Evolutionary conservation across 2,888 invertebrate genomes (phyloP).

Genomic region (Molorchus minor): DNA sequence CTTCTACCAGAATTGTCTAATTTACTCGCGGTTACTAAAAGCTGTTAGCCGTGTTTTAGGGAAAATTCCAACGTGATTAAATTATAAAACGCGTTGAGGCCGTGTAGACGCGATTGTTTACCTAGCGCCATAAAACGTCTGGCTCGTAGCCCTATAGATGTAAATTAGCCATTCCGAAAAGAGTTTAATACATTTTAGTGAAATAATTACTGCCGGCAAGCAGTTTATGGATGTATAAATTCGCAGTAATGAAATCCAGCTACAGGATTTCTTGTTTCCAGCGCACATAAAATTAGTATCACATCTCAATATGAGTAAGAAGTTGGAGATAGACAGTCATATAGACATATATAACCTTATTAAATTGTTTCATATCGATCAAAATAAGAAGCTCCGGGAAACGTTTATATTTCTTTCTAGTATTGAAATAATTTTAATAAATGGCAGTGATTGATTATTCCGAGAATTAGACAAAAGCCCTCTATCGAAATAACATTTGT

Average conservation of each 20-base stretch:
- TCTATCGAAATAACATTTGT: too few species aligned
- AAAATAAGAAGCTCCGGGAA: too few species aligned
- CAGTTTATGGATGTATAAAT: constrained; percentile 10
- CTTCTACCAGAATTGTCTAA: too few species aligned
- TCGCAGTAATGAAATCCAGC: constrained; percentile 1
- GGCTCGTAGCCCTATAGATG: neutral
- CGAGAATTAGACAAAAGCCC: too few species aligned
- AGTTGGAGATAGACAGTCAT: too few species aligned
- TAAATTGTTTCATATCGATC: too few species aligned
- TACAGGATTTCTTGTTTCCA: constrained; percentile 5
- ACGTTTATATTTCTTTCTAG: too few species aligned
- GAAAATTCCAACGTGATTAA: constrained; percentile 1
- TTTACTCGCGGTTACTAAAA: too few species aligned
- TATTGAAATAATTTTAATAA: too few species aligned
- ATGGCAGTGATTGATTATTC: too few species aligned
- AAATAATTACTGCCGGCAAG: constrained; percentile 3
- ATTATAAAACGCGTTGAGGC: neutral
- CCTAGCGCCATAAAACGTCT: neutral
- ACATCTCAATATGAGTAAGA: neutral
- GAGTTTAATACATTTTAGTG: constrained; percentile 6
- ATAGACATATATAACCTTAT: too few species aligned
- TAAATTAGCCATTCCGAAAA: constrained; percentile 2
- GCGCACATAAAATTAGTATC: constrained; percentile 1
- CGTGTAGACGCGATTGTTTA: constrained; percentile 1
- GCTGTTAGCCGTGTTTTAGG: too few species aligned